phyloP scores from a whole-genome alignment of 2,797 vertebrate species.

The Phaenicophaeus curvirostris region DNA sequence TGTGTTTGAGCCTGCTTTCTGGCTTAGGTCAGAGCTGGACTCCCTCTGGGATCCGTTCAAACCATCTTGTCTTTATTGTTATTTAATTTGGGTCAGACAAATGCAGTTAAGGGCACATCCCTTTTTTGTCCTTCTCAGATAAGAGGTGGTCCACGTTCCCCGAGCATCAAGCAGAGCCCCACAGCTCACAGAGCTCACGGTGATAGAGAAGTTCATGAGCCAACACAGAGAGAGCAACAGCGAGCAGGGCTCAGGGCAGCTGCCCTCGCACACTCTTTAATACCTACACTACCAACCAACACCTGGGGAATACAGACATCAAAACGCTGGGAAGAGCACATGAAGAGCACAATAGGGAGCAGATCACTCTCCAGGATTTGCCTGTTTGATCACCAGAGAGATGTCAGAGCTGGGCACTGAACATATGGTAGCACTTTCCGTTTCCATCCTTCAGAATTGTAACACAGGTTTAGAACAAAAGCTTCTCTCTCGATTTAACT shows the following conservation, averaged over 20 bases:
- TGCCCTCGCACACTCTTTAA: not conserved
- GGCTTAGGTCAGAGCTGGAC: not conserved
- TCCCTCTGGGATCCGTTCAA: not conserved
- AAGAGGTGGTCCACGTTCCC: not conserved
- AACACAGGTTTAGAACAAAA: not conserved
- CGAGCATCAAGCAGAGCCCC: not conserved
- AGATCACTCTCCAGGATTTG: not conserved
- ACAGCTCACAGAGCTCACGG: not conserved
- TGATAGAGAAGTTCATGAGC: not conserved
- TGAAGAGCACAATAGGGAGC: not conserved
- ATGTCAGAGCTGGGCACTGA: not conserved
- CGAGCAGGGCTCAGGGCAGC: not conserved
- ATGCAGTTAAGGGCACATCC: not conserved
- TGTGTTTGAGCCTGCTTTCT: not conserved
- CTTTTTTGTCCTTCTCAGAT: not conserved
- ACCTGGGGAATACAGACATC: not conserved
- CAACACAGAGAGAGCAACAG: not conserved
- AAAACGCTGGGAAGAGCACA: not conserved
- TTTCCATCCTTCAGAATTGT: not conserved
- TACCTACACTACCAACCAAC: not conserved
- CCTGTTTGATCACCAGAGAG: not conserved
- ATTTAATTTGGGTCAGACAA: not conserved
- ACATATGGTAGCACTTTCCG: not conserved
- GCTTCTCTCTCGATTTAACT: not conserved
- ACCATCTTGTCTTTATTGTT: not conserved